Evolutionary conservation across 2,888 invertebrate genomes (phyloP).

Genomic region (Sphaerophoria rueppellii): DNA sequence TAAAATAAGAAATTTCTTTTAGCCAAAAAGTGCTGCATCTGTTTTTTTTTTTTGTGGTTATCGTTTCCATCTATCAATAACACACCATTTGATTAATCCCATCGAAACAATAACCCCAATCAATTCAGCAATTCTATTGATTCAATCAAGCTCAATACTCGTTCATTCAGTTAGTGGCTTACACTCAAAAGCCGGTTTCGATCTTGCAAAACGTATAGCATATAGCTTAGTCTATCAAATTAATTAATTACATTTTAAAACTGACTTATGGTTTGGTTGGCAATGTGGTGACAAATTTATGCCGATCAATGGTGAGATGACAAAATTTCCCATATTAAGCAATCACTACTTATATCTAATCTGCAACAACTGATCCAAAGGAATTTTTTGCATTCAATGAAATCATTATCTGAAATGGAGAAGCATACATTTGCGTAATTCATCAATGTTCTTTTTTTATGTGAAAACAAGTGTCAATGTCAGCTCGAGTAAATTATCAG

Average conservation of each 20-base stretch:
- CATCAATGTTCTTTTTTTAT: background rate
- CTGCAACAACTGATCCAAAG: slow-evolving; percentile 4
- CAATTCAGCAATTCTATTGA: slow-evolving; percentile 24
- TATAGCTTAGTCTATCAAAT: background rate
- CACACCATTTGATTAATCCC: background rate
- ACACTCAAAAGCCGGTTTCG: slow-evolving; percentile 8
- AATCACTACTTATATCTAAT: background rate
- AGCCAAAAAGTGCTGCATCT: too few relatives aligned
- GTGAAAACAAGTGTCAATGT: background rate
- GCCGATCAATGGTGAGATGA: slow-evolving; percentile 2
- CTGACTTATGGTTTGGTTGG: background rate
- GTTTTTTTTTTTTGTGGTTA: background rate
- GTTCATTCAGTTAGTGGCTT: slow-evolving; percentile 23
- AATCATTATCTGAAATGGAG: background rate
- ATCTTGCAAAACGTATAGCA: background rate
- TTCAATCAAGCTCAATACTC: slow-evolving; percentile 25
- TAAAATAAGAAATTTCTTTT: too few relatives aligned
- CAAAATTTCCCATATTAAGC: slow-evolving; percentile 8
- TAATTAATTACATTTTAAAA: background rate
- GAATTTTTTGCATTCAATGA: background rate
- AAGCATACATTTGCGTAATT: background rate
- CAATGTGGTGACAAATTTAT: slow-evolving; percentile 1
- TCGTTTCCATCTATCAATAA: background rate
- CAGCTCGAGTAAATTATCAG: background rate
- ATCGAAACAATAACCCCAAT: slow-evolving; percentile 27